Evolutionary conservation across 2,797 vertebrate genomes (phyloP).

Genomic region (Rhynchonycteris naso): DNA sequence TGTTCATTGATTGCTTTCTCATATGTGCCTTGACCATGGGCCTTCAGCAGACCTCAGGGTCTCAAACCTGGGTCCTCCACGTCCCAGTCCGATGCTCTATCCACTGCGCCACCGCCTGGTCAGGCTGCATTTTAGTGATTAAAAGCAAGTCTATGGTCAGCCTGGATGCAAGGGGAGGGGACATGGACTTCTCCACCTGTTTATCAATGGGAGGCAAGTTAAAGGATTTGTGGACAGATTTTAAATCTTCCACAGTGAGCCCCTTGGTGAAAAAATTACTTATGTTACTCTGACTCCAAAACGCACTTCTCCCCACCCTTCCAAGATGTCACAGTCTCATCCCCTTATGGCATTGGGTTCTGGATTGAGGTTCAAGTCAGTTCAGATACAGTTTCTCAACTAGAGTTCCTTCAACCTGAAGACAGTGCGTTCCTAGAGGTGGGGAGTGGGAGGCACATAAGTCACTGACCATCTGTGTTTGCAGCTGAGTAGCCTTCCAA

Average conservation of each 20-base stretch:
- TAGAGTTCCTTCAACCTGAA: not conserved
- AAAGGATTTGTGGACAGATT: not conserved
- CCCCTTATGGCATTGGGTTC: not conserved
- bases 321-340: not conserved
- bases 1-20: too few species aligned
- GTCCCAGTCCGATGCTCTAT: too few species aligned
- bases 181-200: not conserved
- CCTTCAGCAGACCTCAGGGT: too few species aligned
- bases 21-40: too few species aligned
- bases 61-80: too few species aligned
- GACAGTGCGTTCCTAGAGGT: not conserved
- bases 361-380: not conserved
- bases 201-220: not conserved
- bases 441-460: not conserved
- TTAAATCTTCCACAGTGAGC: slow-evolving; percentile 5
- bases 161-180: not conserved
- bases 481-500: not conserved
- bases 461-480: not conserved
- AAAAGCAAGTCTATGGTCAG: not conserved
- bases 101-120: too few species aligned
- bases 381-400: not conserved
- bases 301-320: not conserved
- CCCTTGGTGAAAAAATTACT: slow-evolving; percentile 2
- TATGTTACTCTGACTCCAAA: not conserved
- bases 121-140: not conserved